Evolutionary conservation across 2,888 invertebrate species (phyloP), one percentile per base, ranked within the genome.

Genomic region (Caenorhabditis zanzibari): DNA sequence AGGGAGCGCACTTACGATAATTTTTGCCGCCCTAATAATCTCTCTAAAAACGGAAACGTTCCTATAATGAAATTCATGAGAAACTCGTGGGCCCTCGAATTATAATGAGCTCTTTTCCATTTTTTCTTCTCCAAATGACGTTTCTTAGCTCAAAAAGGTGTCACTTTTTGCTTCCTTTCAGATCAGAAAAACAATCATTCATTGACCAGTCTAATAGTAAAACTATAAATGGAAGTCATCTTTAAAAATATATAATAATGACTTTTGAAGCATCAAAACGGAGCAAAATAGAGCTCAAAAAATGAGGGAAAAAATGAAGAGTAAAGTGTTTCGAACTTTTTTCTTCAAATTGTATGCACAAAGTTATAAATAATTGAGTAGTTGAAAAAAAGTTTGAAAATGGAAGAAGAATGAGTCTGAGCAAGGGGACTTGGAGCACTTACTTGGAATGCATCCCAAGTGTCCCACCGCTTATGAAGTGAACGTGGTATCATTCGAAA

Each of bases 291-390:
- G 7, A 19, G 26, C 41, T 56, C n/a, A n/a, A n/a, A n/a, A n/a
- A n/a, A n/a, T n/a, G n/a, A n/a, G n/a, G n/a, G n/a, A 19, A 10
- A 52, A 52, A 41, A 69, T 2, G n/a, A 54, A 22, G 24, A 47
- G 19, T 26, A 79, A 66, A 79, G 63, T 58, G 76, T 64, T 64
- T 69, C 61, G 61, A 71, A 61, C 52, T 69, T 77, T 71, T 77
- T 49, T 44, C 19, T 5, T 47, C 47, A 19, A 2, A 41, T 38
- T 38, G 10, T 47, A 56, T 44, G 75, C 66, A 58, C 54, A 41
- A 75, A 47, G 4, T 47, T 58, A 66, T 75, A 59, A 75, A 75
- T 75, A 49, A 75, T 75, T 75, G 75, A 75, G 59, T 28, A 35
- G 22, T 14, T 49, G 5, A n/a, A 44, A 32, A 35, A 49, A 35